These are phyloP conservation scores for Labrus mixtus DNA, from an alignment of 2,113 vertebrate genomes.

Conservation along the genomic window DNA sequence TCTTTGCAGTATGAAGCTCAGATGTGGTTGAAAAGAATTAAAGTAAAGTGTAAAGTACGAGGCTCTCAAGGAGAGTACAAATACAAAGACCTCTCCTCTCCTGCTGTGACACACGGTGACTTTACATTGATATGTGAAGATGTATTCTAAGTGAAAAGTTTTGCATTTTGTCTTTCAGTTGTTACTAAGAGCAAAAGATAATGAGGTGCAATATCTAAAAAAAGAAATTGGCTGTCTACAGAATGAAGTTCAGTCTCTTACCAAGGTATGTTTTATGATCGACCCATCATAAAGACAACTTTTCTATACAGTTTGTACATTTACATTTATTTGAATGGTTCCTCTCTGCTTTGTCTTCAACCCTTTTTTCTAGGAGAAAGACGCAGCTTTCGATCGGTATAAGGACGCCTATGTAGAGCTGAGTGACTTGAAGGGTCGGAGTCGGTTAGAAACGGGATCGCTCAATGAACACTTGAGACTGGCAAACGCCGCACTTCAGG, in stretches of 20 bases:
- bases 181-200: slow-evolving; percentile 91
- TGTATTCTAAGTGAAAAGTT: not conserved
- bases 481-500: slow-evolving; percentile 87
- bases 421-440: slow-evolving; percentile 86
- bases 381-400: slow-evolving; percentile 88
- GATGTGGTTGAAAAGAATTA: no score
- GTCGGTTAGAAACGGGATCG: slow-evolving; percentile 88
- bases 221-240: slow-evolving; percentile 93
- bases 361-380: slow-evolving; percentile 86
- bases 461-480: slow-evolving; percentile 91
- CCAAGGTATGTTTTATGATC: slow-evolving; percentile 82
- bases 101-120: not conserved
- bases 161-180: slow-evolving; percentile 78
- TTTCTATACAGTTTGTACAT: not conserved
- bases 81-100: no score
- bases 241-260: slow-evolving; percentile 90
- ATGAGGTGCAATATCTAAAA: slow-evolving; percentile 90
- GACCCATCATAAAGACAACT: not conserved
- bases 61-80: no score
- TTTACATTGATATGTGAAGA: no score
- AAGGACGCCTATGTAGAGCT: slow-evolving; percentile 91
- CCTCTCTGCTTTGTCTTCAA: not conserved
- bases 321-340: not conserved
- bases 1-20: no score
- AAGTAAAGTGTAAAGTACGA: no score